Evolutionary conservation across 2,113 vertebrate genomes (phyloP).

Genomic region (Colaptes auratus): DNA sequence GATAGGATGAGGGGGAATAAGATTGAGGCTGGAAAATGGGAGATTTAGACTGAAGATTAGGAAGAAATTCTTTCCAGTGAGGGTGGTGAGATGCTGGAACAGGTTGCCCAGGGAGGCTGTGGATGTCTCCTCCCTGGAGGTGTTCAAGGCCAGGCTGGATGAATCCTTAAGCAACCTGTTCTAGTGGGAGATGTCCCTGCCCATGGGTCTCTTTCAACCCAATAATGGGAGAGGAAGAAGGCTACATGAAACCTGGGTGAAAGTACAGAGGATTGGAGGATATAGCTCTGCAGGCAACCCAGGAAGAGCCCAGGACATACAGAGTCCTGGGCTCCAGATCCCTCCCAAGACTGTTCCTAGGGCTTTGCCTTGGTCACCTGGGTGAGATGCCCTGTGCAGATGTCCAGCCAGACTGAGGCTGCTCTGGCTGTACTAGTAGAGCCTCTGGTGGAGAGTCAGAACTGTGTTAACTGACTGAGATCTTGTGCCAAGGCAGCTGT

Average conservation of each 20-base stretch:
- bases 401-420: not conserved
- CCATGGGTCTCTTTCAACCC: too few relatives aligned
- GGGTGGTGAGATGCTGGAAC: too few relatives aligned
- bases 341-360: not conserved
- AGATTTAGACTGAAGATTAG: too few relatives aligned
- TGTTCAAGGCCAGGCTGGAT: too few relatives aligned
- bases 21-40: too few relatives aligned
- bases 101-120: too few relatives aligned
- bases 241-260: not conserved
- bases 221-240: not conserved
- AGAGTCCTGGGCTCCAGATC: not conserved
- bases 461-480: not conserved
- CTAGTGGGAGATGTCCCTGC: too few relatives aligned
- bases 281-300: not conserved
- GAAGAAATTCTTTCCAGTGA: too few relatives aligned
- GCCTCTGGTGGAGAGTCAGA: not conserved
- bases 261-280: not conserved
- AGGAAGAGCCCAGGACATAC: not conserved
- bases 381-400: fast-evolving
- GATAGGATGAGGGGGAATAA: too few relatives aligned
- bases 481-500: not conserved
- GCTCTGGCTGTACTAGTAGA: not conserved
- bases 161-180: too few relatives aligned
- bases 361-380: fast-evolving
- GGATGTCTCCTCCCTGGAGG: too few relatives aligned